These are phyloP conservation scores for Acronicta leporina DNA, from an alignment of 2,888 invertebrate genomes.

Conservation along the genomic window DNA sequence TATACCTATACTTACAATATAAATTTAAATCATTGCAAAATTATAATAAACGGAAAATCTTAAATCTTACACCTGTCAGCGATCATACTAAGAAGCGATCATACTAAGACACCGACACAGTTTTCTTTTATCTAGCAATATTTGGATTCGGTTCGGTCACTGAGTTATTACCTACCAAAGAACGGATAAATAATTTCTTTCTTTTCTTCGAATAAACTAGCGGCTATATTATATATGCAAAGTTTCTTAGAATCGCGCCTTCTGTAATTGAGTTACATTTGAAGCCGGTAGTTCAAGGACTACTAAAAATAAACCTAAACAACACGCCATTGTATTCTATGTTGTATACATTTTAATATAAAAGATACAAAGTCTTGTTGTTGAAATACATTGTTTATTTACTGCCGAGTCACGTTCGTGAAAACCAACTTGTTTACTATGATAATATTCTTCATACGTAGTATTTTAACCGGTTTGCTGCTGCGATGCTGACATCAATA, in stretches of 20 bases:
- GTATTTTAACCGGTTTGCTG: not conserved
- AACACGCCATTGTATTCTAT: slow-evolving; percentile 33
- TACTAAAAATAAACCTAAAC: slow-evolving; percentile 50
- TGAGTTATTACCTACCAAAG: not conserved
- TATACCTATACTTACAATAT: too few species aligned
- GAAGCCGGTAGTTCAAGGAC: slow-evolving; percentile 47
- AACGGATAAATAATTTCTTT: too few species aligned
- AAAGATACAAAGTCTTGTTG: slow-evolving; percentile 13
- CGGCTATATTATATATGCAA: not conserved
- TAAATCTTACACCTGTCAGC: too few species aligned
- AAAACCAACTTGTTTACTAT: not conserved
- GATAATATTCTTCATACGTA: not conserved
- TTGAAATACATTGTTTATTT: slow-evolving; percentile 14
- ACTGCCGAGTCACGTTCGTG: slow-evolving; percentile 6
- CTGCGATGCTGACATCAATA: not conserved
- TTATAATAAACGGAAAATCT: too few species aligned
- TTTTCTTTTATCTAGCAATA: too few species aligned
- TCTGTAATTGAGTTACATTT: slow-evolving; percentile 18
- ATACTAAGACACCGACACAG: too few species aligned
- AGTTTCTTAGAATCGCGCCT: slow-evolving; percentile 14
- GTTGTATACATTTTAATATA: slow-evolving; percentile 10
- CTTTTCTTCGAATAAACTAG: slow-evolving; percentile 10
- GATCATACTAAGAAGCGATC: too few species aligned
- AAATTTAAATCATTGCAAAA: too few species aligned
- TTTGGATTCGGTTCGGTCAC: too few species aligned